Base-by-base conservation (phyloP, 2,797 vertebrate species). In the Characodon lateralis region DNA sequence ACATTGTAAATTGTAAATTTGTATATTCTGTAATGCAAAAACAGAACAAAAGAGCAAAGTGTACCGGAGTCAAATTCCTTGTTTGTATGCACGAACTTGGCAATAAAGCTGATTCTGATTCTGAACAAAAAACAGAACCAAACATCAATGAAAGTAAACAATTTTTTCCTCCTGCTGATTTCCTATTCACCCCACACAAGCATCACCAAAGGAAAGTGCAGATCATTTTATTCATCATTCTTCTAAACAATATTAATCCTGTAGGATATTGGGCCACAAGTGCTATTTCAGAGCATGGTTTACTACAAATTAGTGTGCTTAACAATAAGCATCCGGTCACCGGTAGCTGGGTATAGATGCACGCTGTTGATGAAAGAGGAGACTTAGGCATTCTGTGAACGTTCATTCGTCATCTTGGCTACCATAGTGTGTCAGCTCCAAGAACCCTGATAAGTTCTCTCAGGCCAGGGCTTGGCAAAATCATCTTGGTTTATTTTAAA, bases 81-180 rank as follows among this genome's bases (percentile, higher is more conserved):
- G n/a, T n/a, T n/a, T n/a, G n/a, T n/a, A n/a, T n/a, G n/a, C n/a
- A n/a, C n/a, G n/a, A n/a, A n/a, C n/a, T n/a, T n/a, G n/a, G n/a
- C n/a, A n/a, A n/a, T n/a, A n/a, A n/a, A n/a, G n/a, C n/a, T n/a
- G n/a, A n/a, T n/a, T n/a, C n/a, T n/a, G n/a, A n/a, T 74, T 4
- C 26, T 55, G 4, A 76, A 83, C 12, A 82, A 20, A 76, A 76
- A 48, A 59, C 2, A 69, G 16, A 79, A n/a, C 31, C 35, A 76
- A 66, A 88, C 79, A 82, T 85, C 61, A 76, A 85, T 71, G 72
- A 88, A 83, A 55, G 63, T 43, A 78, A 86, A 82, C 65, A 35
- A 82, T 76, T 87, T 82, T 71, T 50, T 84, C 73, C 85, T 74
- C 58, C 43, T 61, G 46, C 50, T 6, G 59, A 78, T 78, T 83